Evolutionary conservation across 2,797 vertebrate species (phyloP), one percentile per base, ranked within the genome.

Genomic region (Acrocephalus scirpaceus): DNA sequence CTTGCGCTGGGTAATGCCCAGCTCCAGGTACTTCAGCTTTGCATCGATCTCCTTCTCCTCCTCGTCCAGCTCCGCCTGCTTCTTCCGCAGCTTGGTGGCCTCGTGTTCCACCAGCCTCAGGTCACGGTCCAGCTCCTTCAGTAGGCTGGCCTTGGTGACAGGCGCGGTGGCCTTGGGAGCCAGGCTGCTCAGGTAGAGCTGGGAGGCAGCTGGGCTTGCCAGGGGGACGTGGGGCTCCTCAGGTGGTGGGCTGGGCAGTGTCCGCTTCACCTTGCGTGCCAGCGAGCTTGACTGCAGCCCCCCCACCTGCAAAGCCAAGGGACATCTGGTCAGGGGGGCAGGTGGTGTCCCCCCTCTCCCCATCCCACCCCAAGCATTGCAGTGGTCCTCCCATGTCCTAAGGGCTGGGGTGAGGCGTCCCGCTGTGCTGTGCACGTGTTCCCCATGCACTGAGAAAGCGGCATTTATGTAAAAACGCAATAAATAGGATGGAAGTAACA

Each of bases 1-100:
- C 91, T 99, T 99, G 78, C 99, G 99, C 76, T 99, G 99, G 26
- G 98, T 99, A 94, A 99, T 99, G 64, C 99, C 99, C 70, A 99
- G 97, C 97, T 99, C 99, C 95, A 99, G 97, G 97, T 99, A 99
- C 86, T 99, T 99, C 88, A 99, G 97, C 97, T 99, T 99, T 67
- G 99, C 99, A 13, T 99, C 99, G 7, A 99, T 99, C 97, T 99
- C 99, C 96, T 99, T 99, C 97, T 99, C 99, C 94, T 99, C 99
- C 93, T 99, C 99, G 3, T 99, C 99, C 89, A 99, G 97, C 96
- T 99, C 99, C 0, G 99, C 99, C 97, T 99, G 99, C 96, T 99
- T 99, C 97, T 99, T 99, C 74, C 99, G 98, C 76, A 99, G 98
- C 97, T 99, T 99, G 32, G 99, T 99, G 42, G 99, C 99, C 95